phyloP scores from a whole-genome alignment of 2,888 invertebrate genomes.

The Campoplex capitator region DNA sequence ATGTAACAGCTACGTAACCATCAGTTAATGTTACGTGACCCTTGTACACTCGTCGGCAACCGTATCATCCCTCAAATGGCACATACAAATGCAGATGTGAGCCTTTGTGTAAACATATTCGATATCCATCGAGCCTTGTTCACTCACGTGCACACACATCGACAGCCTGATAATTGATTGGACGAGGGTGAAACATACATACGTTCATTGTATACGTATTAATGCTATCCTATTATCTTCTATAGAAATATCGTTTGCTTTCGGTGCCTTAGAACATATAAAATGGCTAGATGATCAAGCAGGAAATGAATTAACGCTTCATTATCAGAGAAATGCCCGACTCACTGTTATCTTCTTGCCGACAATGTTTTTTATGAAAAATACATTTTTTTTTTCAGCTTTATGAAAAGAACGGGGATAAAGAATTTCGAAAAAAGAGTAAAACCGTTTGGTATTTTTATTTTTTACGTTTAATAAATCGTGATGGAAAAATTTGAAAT shows the following conservation, averaged over 20 bases:
- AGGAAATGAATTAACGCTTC: constrained; percentile 35
- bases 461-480: not conserved
- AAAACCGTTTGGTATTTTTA: not conserved
- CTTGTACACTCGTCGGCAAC: not conserved
- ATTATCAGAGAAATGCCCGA: constrained; percentile 5
- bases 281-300: not conserved
- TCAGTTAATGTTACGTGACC: constrained; percentile 29
- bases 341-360: not conserved
- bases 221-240: constrained; percentile 16
- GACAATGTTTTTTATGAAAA: not conserved
- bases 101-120: constrained; percentile 52
- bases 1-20: constrained; percentile 31
- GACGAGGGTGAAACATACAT: constrained; percentile 15
- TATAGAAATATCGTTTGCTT: constrained; percentile 1
- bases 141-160: constrained; percentile 19
- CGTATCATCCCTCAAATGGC: constrained; percentile 32
- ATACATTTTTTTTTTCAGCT: not conserved
- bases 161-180: constrained; percentile 61
- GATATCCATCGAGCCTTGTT: constrained; percentile 46
- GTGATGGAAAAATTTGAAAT: too few species aligned
- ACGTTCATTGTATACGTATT: not conserved
- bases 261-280: not conserved
- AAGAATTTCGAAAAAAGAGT: not conserved
- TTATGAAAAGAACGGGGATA: not conserved
- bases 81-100: constrained; percentile 36